Percentiles rank a stretch among this genome's conserved stretches.
phyloP scores from a whole-genome alignment of 2,113 vertebrate species.

The Lates calcarifer region DNA sequence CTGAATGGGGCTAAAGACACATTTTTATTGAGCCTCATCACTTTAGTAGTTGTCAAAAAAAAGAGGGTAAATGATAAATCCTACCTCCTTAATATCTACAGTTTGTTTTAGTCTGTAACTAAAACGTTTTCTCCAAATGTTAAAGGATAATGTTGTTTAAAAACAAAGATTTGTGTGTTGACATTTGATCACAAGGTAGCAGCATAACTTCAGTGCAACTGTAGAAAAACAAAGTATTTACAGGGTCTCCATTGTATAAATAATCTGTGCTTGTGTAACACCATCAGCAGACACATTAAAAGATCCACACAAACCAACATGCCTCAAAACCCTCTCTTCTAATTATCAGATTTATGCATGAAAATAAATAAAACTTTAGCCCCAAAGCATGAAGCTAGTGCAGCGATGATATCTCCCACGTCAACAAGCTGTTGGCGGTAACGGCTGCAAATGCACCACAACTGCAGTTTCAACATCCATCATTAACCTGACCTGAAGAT shows the following conservation, averaged over 20 bases:
- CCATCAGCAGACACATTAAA: too few relatives aligned
- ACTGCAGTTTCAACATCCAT: neutral
- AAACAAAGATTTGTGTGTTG: neutral
- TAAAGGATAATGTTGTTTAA: neutral
- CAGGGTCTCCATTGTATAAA: too few relatives aligned
- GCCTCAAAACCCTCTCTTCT: neutral
- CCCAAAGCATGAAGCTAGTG: neutral
- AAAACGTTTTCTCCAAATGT: neutral
- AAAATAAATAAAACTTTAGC: neutral
- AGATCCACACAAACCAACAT: too few relatives aligned
- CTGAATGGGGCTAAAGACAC: neutral
- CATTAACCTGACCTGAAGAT: neutral
- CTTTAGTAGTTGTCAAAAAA: neutral
- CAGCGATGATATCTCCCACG: too few relatives aligned
- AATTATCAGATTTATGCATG: neutral
- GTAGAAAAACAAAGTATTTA: too few relatives aligned
- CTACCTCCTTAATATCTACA: constrained; percentile 1
- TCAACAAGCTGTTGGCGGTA: neutral
- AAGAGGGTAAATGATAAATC: constrained; percentile 30
- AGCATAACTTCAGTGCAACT: too few relatives aligned
- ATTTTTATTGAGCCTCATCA: constrained; percentile 13
- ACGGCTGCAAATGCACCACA: too few relatives aligned
- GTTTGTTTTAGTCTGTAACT: neutral
- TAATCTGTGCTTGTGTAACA: too few relatives aligned
- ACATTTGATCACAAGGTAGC: too few relatives aligned